Evolutionary conservation across 2,888 invertebrate species (phyloP), one percentile per base, ranked within the genome.

Genomic region (Gymnocheta viridis): DNA sequence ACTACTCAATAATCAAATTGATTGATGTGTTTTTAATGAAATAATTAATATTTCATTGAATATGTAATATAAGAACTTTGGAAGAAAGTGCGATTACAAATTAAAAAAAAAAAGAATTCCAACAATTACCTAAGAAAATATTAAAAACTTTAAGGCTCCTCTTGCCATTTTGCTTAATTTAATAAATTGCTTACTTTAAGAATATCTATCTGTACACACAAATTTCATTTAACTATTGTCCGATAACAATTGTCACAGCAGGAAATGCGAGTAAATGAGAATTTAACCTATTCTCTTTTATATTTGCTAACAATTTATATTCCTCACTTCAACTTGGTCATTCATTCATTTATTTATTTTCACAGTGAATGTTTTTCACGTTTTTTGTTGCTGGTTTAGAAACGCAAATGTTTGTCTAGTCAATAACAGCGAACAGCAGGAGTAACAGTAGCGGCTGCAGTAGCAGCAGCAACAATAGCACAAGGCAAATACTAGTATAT

Each of bases 361-460:
- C 76, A 60, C 66, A 49, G 41, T 41, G 47, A 77, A 62, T 84
- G 73, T 76, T 70, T 85, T 82, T 79, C 67, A 82, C 79, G 9
- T 27, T 14, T 49, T n/a, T 9, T 49, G 14, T 19, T 51, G 32
- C 35, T 32, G 44, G 10, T 32, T 38, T 51, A 29, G 24, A 24
- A 35, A 67, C 67, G 80, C 72, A 86, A 86, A 85, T 87, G 85
- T 86, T 87, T 85, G 73, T 73, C 81, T 78, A 82, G 82, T 85
- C 70, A 78, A 85, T 66, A 76, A 56, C 62, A 35, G 9, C 17
- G 32, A 82, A 54, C 76, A 70, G 69, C 56, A 70, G 56, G 44
- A 70, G 38, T 9, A 67, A 51, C 41, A 69, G 29, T 24, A 51
- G 2, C 73, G 49, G 17, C 73, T 74, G 3, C 35, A 51, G 2